phyloP scores from a whole-genome alignment of 2,113 vertebrate species.

The Apus apus region DNA sequence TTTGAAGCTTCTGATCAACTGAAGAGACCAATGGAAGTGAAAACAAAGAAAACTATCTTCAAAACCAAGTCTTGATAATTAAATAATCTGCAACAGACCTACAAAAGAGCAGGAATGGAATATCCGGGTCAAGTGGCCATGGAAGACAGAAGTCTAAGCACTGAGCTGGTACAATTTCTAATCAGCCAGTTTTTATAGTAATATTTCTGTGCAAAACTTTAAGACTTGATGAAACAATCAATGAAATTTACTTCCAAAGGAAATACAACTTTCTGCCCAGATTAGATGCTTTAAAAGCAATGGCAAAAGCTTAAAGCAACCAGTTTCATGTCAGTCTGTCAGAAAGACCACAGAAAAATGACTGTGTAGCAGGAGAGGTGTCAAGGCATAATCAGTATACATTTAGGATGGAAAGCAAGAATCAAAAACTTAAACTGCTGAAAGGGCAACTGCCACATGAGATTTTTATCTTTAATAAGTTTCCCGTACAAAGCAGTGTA shows the following conservation, averaged over 20 bases:
- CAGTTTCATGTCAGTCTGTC: not conserved
- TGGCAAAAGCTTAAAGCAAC: not conserved
- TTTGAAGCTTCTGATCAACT: not conserved
- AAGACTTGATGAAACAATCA: not conserved
- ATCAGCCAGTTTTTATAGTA: not conserved
- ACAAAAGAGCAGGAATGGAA: not conserved
- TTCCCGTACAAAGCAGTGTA: not conserved
- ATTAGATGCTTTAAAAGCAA: not conserved
- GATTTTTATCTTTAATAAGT: constrained; percentile 37
- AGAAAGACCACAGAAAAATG: constrained; percentile 12
- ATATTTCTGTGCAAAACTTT: not conserved
- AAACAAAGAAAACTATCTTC: not conserved
- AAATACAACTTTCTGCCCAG: not conserved
- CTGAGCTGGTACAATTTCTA: not conserved
- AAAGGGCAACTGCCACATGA: constrained; percentile 18
- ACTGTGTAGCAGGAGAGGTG: not conserved
- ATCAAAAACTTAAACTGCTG: constrained; percentile 38
- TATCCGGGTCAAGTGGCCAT: not conserved
- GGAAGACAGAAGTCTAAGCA: not conserved
- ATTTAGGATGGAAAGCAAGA: constrained; percentile 29
- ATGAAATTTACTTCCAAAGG: not conserved
- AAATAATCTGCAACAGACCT: not conserved
- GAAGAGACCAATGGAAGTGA: not conserved
- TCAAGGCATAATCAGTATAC: not conserved
- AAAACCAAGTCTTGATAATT: not conserved